Percentiles rank a stretch among this genome's conserved stretches.
Evolutionary conservation across 2,113 vertebrate species (phyloP).

Genomic region (Charina bottae): DNA sequence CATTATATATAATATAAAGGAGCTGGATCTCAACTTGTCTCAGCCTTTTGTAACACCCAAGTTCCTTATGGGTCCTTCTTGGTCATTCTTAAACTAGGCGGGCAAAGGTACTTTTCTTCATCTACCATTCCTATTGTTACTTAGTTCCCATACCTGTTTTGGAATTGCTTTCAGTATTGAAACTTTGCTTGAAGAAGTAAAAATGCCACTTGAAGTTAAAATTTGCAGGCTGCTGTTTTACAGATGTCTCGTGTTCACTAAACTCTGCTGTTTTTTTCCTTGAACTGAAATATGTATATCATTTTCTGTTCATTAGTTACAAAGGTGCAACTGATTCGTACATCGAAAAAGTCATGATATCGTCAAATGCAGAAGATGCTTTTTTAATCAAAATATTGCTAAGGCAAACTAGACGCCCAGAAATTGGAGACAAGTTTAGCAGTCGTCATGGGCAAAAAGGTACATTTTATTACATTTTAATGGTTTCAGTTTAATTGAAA

Average conservation of each 20-base stretch:
- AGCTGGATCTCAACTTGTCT: neutral
- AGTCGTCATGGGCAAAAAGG: conserved; percentile 99
- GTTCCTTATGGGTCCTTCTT: neutral
- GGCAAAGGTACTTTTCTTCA: neutral
- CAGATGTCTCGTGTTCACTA: neutral
- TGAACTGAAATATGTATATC: conserved; percentile 8
- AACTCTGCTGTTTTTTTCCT: conserved; percentile 8
- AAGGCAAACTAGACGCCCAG: conserved; percentile 93
- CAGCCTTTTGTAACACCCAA: neutral
- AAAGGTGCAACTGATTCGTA: conserved; percentile 97
- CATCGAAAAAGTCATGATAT: conserved; percentile 99
- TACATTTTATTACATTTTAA: conserved; percentile 55
- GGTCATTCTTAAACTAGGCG: neutral
- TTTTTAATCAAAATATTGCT: conserved; percentile 99
- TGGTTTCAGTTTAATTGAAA: neutral
- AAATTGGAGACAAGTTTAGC: conserved; percentile 99
- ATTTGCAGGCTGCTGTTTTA: neutral
- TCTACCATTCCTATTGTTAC: neutral
- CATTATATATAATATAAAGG: neutral
- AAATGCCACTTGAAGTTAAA: neutral
- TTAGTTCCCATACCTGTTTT: neutral
- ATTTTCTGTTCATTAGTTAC: conserved; percentile 80
- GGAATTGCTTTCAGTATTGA: neutral
- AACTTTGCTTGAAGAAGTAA: conserved; percentile 25
- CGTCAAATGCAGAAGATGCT: conserved; percentile 96